Conservation (phyloP, 2,113 vertebrate species). For the Crotalus viridis region DNA sequence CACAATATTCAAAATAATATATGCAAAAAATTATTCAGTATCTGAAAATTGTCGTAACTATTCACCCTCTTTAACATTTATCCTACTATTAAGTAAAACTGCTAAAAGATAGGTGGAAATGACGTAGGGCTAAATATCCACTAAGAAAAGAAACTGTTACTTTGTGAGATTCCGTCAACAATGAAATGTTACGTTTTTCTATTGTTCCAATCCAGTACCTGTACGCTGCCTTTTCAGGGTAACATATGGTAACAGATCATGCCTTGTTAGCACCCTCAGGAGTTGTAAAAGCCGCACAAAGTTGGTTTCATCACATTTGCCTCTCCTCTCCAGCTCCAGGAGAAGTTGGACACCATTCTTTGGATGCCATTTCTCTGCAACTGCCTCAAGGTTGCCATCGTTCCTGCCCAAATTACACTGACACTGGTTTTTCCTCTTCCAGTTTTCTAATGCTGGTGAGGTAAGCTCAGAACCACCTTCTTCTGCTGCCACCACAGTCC, state of each 20-base stretch:
- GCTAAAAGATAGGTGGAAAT: too few species aligned
- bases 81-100: not conserved
- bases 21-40: not conserved
- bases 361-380: slow-evolving; percentile 57
- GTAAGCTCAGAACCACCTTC: slow-evolving; percentile 42
- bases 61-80: not conserved
- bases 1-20: not conserved
- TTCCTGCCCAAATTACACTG: not conserved
- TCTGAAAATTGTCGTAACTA: not conserved
- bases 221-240: slow-evolving; percentile 80
- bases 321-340: slow-evolving; percentile 81
- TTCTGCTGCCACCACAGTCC: slow-evolving; percentile 61
- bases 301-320: slow-evolving; percentile 80
- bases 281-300: slow-evolving; percentile 81
- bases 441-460: slow-evolving; percentile 64
- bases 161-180: not conserved
- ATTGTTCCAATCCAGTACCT: slow-evolving; percentile 66
- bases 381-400: slow-evolving; percentile 3
- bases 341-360: slow-evolving; percentile 81
- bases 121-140: not conserved
- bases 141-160: not conserved
- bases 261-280: slow-evolving; percentile 83
- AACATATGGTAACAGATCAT: slow-evolving; percentile 84
- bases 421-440: slow-evolving; percentile 61
- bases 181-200: not conserved